Base-by-base conservation (phyloP, 2,888 invertebrate species). In the Synanthedon myopaeformis region DNA sequence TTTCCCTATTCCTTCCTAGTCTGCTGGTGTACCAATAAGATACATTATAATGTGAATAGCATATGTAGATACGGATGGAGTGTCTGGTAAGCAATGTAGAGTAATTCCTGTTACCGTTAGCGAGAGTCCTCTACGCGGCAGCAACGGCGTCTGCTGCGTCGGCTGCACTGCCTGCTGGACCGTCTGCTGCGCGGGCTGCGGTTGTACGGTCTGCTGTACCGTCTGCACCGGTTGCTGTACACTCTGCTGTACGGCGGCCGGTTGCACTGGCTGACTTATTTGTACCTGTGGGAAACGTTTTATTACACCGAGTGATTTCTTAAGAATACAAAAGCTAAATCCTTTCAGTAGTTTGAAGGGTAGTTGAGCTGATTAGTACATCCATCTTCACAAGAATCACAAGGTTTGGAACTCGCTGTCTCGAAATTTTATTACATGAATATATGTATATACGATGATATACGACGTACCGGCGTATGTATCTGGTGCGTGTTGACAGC, bases 41-140 rank as follows among this genome's bases (percentile, higher is more conserved):
- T 17, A 17, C 17, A 17, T 17, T 17, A 17, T 17, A 17, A 17
- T 2, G 1, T 17, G 17, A 17, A 17, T 17, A 17, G 17, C 1
- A 17, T 17, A 17, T 17, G 17, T n/a, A n/a, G n/a, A n/a, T n/a
- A n/a, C n/a, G n/a, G n/a, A n/a, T n/a, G n/a, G n/a, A n/a, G n/a
- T n/a, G n/a, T n/a, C n/a, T n/a, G n/a, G n/a, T n/a, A n/a, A n/a
- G n/a, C n/a, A n/a, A n/a, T n/a, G n/a, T n/a, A n/a, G n/a, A 10
- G 10, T 10, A 10, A 35, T 35, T 10, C 3, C 8, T 6, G 35
- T 45, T 70, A 92, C 92, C 78, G 93, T 93, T 35, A 93, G 89
- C n/a, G 92, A 92, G 4, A 93, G 77, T 42, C 92, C 92, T 62
- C 92, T 86, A 57, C 92, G 80, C 67, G 90, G 90, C 62, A 92